These are phyloP conservation scores for Muraenolepis orangiensis DNA, from an alignment of 2,797 vertebrate genomes.

Conservation along the genomic window DNA sequence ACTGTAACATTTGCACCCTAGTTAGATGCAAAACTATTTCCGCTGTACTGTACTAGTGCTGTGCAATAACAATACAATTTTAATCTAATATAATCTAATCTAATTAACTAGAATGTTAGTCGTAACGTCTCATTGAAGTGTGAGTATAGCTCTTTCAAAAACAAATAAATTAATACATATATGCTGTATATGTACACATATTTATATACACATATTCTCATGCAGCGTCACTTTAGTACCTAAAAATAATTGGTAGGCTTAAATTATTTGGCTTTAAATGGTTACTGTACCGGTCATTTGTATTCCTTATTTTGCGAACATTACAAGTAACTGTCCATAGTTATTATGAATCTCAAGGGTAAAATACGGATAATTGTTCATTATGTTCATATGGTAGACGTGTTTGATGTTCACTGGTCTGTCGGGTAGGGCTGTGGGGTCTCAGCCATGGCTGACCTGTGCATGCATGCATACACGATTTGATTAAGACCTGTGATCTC, in stretches of 20 bases:
- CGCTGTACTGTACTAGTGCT: no score
- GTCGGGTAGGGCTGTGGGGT: neutral
- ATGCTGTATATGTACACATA: neutral
- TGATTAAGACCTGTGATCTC: neutral
- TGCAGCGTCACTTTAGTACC: neutral
- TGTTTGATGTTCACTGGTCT: neutral
- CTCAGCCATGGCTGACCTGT: conserved; percentile 5
- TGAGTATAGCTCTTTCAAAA: neutral
- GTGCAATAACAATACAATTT: no score
- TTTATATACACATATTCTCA: neutral
- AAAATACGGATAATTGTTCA: neutral
- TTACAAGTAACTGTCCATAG: neutral
- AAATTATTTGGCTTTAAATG: neutral
- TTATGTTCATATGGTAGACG: neutral
- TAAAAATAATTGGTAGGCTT: neutral
- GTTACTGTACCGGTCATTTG: neutral
- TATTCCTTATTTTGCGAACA: neutral
- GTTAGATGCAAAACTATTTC: no score
- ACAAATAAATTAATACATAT: neutral
- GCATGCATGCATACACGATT: conserved; percentile 5
- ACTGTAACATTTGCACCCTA: no score
- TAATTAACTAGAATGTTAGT: neutral
- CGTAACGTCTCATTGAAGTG: neutral
- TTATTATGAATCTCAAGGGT: neutral
- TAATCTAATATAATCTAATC: no score